Evolutionary conservation across 2,113 vertebrate genomes (phyloP).

Genomic region (Willisornis vidua): DNA sequence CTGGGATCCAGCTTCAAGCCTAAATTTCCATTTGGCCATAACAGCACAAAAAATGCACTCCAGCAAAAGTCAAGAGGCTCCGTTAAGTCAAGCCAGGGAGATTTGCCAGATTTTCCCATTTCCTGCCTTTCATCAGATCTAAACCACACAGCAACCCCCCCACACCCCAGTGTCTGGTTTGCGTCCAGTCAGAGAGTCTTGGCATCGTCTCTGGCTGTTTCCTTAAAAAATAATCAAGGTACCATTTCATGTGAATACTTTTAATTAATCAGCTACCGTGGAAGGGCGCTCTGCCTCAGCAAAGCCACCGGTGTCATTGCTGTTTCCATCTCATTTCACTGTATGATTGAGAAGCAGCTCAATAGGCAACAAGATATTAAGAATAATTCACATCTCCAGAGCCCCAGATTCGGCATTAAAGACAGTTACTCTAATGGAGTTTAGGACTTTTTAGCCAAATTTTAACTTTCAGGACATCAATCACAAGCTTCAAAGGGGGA

Average conservation of each 20-base stretch:
- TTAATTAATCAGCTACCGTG: constrained; percentile 76
- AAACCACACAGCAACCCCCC: constrained; percentile 58
- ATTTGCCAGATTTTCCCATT: constrained; percentile 69
- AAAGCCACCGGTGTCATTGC: background rate
- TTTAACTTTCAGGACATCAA: background rate
- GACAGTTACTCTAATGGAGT: background rate
- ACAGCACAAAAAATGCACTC: constrained; percentile 52
- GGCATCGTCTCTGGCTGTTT: constrained; percentile 45
- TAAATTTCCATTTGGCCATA: constrained; percentile 58
- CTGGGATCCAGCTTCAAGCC: constrained; percentile 2
- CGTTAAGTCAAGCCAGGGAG: constrained; percentile 67
- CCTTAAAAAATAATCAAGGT: constrained; percentile 60
- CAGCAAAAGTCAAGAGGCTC: constrained; percentile 65
- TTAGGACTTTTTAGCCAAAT: background rate
- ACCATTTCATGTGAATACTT: constrained; percentile 64
- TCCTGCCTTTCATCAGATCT: constrained; percentile 75
- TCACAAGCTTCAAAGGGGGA: background rate
- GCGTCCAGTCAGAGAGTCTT: constrained; percentile 57
- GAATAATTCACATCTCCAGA: background rate
- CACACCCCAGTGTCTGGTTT: constrained; percentile 70
- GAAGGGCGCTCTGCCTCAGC: constrained; percentile 1
- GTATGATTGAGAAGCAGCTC: background rate
- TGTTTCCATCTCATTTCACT: background rate
- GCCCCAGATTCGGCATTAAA: background rate
- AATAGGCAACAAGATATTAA: background rate